Evolutionary conservation across 2,113 vertebrate genomes (phyloP).

Genomic region (Orcinus orca): DNA sequence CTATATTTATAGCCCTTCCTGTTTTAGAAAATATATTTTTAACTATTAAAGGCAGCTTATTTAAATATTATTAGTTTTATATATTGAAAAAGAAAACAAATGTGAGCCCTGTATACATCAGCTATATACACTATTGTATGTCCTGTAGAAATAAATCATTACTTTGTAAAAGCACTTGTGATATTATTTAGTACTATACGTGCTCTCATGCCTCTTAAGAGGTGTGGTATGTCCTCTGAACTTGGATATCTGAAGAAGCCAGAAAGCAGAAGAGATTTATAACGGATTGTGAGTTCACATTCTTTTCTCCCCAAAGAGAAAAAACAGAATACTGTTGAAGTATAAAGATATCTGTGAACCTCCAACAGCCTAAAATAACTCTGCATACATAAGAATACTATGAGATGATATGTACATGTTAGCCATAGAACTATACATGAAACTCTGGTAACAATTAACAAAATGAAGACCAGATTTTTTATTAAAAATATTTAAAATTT

Average conservation of each 20-base stretch:
- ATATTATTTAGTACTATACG: not conserved
- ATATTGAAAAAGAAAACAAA: conserved; percentile 11
- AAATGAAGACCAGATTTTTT: not conserved
- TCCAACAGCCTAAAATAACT: conserved; percentile 8
- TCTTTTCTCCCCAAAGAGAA: not conserved
- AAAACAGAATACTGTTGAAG: not conserved
- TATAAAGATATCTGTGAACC: not conserved
- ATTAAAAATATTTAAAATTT: not conserved
- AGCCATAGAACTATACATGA: not conserved
- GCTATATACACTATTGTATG: not conserved
- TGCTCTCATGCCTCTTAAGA: not conserved
- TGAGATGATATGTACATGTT: not conserved
- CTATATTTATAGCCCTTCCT: not conserved
- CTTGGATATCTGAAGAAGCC: not conserved
- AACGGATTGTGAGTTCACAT: not conserved
- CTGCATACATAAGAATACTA: not conserved
- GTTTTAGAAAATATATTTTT: conserved; percentile 19
- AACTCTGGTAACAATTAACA: conserved; percentile 21
- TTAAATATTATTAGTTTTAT: conserved; percentile 1
- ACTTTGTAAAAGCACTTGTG: not conserved
- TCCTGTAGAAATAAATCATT: not conserved
- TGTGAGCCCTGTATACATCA: not conserved
- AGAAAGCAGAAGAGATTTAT: not conserved
- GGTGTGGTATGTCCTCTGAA: not conserved
- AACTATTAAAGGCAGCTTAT: not conserved